A percentile compares a stretch with the other conserved stretches of the same genome.
Conservation (phyloP, 1,140 invertebrate species). For the Mylabris phalerata region DNA sequence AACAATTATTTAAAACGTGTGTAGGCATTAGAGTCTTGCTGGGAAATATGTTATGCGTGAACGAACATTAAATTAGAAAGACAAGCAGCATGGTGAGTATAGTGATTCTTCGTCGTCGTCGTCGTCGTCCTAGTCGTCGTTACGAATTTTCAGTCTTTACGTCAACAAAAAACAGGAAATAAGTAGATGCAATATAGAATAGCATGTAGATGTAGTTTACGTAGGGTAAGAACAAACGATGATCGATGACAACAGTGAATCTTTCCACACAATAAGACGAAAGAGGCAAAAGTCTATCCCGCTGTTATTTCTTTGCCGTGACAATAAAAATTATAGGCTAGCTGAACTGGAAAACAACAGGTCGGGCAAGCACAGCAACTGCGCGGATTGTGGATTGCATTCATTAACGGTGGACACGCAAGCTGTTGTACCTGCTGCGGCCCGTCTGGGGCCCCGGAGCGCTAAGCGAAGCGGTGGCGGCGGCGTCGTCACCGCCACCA, state of each 20-base stretch:
- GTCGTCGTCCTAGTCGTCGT: too few species aligned
- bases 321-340: conserved; percentile 61
- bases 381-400: conserved; percentile 53
- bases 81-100: conserved; percentile 31
- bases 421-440: conserved; percentile 22
- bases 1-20: conserved; percentile 33
- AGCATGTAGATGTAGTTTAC: not conserved
- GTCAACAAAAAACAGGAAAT: conserved; percentile 4
- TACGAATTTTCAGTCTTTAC: conserved; percentile 19
- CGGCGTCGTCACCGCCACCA: too few species aligned
- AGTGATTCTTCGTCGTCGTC: not conserved
- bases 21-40: conserved; percentile 33
- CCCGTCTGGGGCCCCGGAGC: too few species aligned
- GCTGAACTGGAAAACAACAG: conserved; percentile 57
- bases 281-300: conserved; percentile 34
- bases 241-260: conserved; percentile 22
- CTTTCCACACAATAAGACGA: conserved; percentile 32
- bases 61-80: conserved; percentile 35
- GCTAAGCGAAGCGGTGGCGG: too few species aligned
- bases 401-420: conserved; percentile 55
- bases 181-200: not conserved
- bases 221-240: conserved; percentile 11
- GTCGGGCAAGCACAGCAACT: conserved; percentile 40
- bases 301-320: conserved; percentile 51
- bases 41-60: conserved; percentile 35